Evolutionary conservation across 2,888 invertebrate genomes (phyloP), one percentile per base, ranked within the genome.

Genomic region (Melanargia galathea): DNA sequence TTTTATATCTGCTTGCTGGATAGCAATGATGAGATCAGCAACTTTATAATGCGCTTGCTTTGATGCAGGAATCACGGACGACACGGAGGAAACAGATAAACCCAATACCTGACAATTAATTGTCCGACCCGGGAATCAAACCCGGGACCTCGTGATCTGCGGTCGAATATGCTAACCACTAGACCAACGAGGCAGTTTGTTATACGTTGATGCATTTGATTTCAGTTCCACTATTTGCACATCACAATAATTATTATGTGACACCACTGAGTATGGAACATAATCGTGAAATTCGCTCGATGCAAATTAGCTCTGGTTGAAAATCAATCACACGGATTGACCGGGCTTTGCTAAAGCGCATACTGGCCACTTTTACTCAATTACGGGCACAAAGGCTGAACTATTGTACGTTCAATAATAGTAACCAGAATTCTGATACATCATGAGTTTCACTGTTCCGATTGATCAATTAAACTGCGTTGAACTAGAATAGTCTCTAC

Each of bases 351-450:
- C 33, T 18, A 26, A 33, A 51, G 33, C 33, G 33, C 30, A 51
- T 20, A 33, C 51, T 16, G 16, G 30, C 16, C 49, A 20, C 51
- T 51, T 51, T 51, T 51, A 51, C 51, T 51, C 51, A 51, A 51
- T 51, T 51, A 51, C 30, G 18, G 51, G 33, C 51, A 51, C 33
- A 51, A 33, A 51, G 33, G 33, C 51, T 51, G 18, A 18, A 20
- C 33, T 51, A 51, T 51, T 20, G 51, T 33, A 16, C 33, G 30
- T 49, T 30, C 30, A 30, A 18, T 51, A 33, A 49, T 33, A 59
- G 26, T 26, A 18, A 26, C 13, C 38, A 2, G 40, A 40, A 26
- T 20, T 18, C 24, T 22, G 46, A 22, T 55, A 30, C 8, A 16
- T 59, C 16, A 43, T 10, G 16, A 30, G 16, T 26, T 49, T 22